These are phyloP conservation scores for Drosophila rubida DNA, from an alignment of 2,888 invertebrate species.

Conservation along the genomic window DNA sequence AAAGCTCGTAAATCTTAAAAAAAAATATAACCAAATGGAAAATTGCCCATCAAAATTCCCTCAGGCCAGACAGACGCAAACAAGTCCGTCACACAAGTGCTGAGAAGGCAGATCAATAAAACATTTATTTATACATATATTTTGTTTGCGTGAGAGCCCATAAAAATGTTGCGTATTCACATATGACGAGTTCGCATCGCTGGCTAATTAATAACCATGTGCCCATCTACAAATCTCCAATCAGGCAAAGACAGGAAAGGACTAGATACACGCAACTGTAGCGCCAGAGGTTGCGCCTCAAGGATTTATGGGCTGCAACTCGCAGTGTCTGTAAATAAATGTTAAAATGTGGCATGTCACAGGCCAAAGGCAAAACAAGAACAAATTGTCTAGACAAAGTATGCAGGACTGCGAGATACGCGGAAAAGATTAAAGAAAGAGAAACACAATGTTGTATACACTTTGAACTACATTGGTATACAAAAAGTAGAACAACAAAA, in stretches of 20 bases:
- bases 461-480: too few relatives aligned
- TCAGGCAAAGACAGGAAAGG: slow-evolving; percentile 3
- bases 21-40: slow-evolving; percentile 41
- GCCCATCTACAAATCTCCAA: slow-evolving; percentile 29
- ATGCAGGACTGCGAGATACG: not conserved
- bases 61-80: slow-evolving; percentile 11
- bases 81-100: not conserved
- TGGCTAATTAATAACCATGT: slow-evolving; percentile 62
- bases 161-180: slow-evolving; percentile 57
- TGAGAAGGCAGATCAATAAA: slow-evolving; percentile 63
- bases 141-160: slow-evolving; percentile 46
- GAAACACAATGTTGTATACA: too few relatives aligned
- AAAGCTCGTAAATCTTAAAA: slow-evolving; percentile 70
- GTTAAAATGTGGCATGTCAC: slow-evolving; percentile 44
- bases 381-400: not conserved
- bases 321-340: slow-evolving; percentile 48
- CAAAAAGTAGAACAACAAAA: too few relatives aligned
- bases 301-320: slow-evolving; percentile 53
- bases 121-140: slow-evolving; percentile 65
- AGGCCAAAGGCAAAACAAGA: slow-evolving; percentile 5
- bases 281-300: slow-evolving; percentile 29
- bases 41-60: slow-evolving; percentile 62
- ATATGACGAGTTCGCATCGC: slow-evolving; percentile 40
- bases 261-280: slow-evolving; percentile 19
- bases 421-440: not conserved